Base-by-base conservation (phyloP, 37 sponge, comb jelly and placozoan genomes). In the Petrosia ficiformis region DNA sequence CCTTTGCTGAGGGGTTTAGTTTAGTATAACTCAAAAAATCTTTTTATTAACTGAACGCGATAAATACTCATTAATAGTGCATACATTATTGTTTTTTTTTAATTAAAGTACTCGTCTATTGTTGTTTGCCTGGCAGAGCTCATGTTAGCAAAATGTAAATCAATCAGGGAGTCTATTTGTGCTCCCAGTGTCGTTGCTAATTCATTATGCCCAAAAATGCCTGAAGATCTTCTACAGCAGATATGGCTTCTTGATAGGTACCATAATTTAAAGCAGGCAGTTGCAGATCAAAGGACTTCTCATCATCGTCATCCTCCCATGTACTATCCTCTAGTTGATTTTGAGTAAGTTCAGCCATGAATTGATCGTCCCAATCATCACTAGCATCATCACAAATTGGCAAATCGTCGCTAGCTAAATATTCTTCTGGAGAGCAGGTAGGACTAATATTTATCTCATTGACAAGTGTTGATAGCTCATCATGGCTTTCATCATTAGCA, bases 351-450 rank as follows among this genome's bases (percentile, higher is more conserved):
- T 44, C 72, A 42, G 10, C 72, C 40, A 74, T 16, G 35, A 81
- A 81, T 3, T 69, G 33, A 26, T 22, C 39, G 37, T 24, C 76
- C 84, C 77, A 84, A 25, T 84, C 77, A 48, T 60, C 71, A 24
- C 65, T 65, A 52, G 69, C 14, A 30, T 84, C 84, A 34, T n/a
- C 10, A 61, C 84, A 84, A 2, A 73, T 52, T 38, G 70, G 64
- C 42, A 84, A 58, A 57, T 73, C 66, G 30, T 84, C 77, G 35
- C 71, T 72, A 71, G 29, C 26, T 36, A 69, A 59, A 33, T 54
- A 76, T 68, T 84, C 84, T 34, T 76, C 66, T 21, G 60, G 44
- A 72, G 77, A 71, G 43, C 84, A 84, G 41, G 26, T 38, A 24
- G 38, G 65, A 30, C 57, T 52, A 28, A 8, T 14, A 63, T 22